phyloP scores from a whole-genome alignment of 2,113 vertebrate genomes.

The Camarhynchus parvulus region DNA sequence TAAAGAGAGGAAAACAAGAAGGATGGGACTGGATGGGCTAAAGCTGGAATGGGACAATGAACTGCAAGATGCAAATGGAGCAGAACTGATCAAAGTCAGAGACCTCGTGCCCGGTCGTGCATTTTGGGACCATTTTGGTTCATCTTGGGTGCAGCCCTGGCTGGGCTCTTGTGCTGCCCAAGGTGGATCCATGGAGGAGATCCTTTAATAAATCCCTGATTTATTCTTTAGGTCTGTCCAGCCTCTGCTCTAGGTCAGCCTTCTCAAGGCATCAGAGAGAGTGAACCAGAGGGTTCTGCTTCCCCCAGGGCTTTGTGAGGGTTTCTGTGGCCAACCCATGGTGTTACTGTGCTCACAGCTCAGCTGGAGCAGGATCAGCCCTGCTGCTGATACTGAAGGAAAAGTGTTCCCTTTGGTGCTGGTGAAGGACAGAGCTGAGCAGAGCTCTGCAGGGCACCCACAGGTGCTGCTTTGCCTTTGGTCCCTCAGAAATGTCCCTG shows the following conservation, averaged over 20 bases:
- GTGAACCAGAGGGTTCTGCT: neutral
- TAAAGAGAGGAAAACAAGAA: neutral
- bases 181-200: neutral
- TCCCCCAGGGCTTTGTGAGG: neutral
- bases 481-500: fast-evolving
- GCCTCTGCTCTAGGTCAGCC: neutral
- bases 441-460: neutral
- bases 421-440: neutral
- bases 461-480: neutral
- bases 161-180: neutral
- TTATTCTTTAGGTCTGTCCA: neutral
- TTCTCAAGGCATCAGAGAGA: neutral
- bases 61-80: neutral
- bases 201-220: neutral
- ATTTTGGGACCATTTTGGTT: neutral
- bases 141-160: neutral
- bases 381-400: neutral
- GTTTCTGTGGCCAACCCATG: fast-evolving
- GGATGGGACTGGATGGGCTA: neutral
- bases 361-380: neutral
- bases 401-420: neutral
- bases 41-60: neutral
- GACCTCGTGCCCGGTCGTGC: fast-evolving
- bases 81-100: neutral
- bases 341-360: fast-evolving